Base-by-base conservation (phyloP, 2,797 vertebrate genomes). In the Acanthopagrus latus region DNA sequence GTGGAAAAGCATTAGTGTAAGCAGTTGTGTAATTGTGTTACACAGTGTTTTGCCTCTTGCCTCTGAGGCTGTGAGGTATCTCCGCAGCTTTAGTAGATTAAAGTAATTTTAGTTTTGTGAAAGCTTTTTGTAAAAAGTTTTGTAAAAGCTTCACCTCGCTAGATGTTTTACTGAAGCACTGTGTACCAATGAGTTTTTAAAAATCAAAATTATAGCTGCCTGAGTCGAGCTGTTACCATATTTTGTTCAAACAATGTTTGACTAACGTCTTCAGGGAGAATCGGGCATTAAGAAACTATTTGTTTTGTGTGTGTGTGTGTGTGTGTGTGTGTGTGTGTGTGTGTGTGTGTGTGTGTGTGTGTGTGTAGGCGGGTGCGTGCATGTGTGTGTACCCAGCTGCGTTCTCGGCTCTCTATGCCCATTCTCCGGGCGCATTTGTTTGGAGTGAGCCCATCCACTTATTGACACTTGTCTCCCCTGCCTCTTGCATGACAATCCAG, bases 401-500 rank as follows among this genome's bases (percentile, higher is more conserved):
- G 89, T 87, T 93, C 91, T 88, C 78, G 27, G 74, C 78, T 86
- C 84, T 82, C 88, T 70, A 74, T 65, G 80, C 78, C 90, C 75
- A 86, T 92, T 94, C 91, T 89, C 84, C 54, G 44, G 75, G 76
- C 0, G 65, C 85, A 88, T 94, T 91, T 95, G 93, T 95, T 93
- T 93, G 90, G 91, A 92, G 66, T 91, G 91, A 92, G 90, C 85
- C 87, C 87, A 86, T 93, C 91, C 89, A 93, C 93, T 95, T 95
- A 94, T 95, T 95, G 94, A 95, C 95, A 94, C 93, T 95, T 75
- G 89, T 89, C 92, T 91, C 84, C 58, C 55, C 80, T 60, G 81
- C 87, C 89, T 90, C 89, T 86, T 83, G 89, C 91, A 94, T 94
- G 92, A 94, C 94, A 96, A 95, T 95, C 88, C 79, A 84, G 81